Evolutionary conservation across 2,113 vertebrate genomes (phyloP), one percentile per base, ranked within the genome.

Genomic region (Hucho hucho): DNA sequence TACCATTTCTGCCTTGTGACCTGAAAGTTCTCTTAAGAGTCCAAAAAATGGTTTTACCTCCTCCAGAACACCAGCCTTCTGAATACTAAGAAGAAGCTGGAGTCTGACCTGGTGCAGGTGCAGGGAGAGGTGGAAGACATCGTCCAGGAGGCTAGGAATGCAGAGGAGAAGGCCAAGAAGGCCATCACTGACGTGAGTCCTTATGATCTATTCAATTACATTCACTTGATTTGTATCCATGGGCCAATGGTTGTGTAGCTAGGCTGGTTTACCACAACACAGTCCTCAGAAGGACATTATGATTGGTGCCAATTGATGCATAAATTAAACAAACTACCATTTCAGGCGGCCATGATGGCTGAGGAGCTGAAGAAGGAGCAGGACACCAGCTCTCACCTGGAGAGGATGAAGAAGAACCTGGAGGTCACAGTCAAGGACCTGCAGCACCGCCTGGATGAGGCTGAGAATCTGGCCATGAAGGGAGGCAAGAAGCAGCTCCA

Each of bases 361-460:
- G 95, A 98, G 75, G 95, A 96, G 86, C 91, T 97, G 82, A 96
- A 97, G 92, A 97, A 96, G 83, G 95, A 97, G 72, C 94, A 96
- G 87, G 95, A 96, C 71, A 95, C 95, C 58, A 97, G 92, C 79
- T 90, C 94, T 90, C 96, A 98, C 77, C 92, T 98, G 91, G 97
- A 98, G 79, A 88, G 96, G 68, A 98, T 97, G 97, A 98, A 96
- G 93, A 98, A 97, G 94, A 97, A 98, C 92, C 93, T 95, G 92
- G 97, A 98, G 85, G 79, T 90, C 64, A 92, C 89, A 46, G 91
- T 93, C 70, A 93, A 93, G 79, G 93, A 92, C 79, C 87, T 93
- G 70, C 92, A 93, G 73, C 96, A 98, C 74, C 94, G 95, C 59
- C 92, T 98, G 72, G 95, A 98, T 85, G 96, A 97, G 29, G 95